Conservation (phyloP, 2,888 invertebrate genomes). For the Volucella inflata region DNA sequence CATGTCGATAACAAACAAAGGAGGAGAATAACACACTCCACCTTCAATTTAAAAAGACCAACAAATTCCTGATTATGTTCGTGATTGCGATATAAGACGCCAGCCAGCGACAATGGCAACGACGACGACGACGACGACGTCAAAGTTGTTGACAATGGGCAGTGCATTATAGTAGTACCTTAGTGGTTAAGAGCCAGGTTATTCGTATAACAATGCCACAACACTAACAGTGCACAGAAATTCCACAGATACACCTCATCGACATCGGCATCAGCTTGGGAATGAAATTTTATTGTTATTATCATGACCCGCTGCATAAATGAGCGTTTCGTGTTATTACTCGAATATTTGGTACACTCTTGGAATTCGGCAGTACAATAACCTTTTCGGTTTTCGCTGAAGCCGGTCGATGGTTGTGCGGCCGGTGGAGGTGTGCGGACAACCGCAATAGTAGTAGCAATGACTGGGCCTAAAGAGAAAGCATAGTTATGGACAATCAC, state of each 20-base stretch:
- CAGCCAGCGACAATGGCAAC: slow-evolving; percentile 11
- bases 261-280: background rate
- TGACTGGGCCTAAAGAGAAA: slow-evolving; percentile 62
- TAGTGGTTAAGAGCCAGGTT: no score
- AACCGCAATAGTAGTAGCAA: background rate
- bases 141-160: slow-evolving; percentile 5
- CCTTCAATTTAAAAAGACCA: slow-evolving; percentile 32
- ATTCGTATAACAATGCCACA: slow-evolving; percentile 18
- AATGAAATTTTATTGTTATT: slow-evolving; percentile 66
- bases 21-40: slow-evolving; percentile 25
- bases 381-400: slow-evolving; percentile 57
- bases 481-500: slow-evolving; percentile 61
- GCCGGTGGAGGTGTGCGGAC: no score
- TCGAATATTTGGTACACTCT: slow-evolving; percentile 54
- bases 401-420: background rate
- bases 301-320: slow-evolving; percentile 62
- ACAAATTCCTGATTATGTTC: slow-evolving; percentile 57
- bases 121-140: background rate
- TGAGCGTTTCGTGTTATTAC: slow-evolving; percentile 46
- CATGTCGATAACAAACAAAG: slow-evolving; percentile 30
- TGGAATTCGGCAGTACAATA: slow-evolving; percentile 76
- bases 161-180: slow-evolving; percentile 12
- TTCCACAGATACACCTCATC: slow-evolving; percentile 55
- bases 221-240: slow-evolving; percentile 18
- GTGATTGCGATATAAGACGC: slow-evolving; percentile 39